phyloP scores from a whole-genome alignment of 2,888 invertebrate genomes.

The Dendrolimus houi region DNA sequence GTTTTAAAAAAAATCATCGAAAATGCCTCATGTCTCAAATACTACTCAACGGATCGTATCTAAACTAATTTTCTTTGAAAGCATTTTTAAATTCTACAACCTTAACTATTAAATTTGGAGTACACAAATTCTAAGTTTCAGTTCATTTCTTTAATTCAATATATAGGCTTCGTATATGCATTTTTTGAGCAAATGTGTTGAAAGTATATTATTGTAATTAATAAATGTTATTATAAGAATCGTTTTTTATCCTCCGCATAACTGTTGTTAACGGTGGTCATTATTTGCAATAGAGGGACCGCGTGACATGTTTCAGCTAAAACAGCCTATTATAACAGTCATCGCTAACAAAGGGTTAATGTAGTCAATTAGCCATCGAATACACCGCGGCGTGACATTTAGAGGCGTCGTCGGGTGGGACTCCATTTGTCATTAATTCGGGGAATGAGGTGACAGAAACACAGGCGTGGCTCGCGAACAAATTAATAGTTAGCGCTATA shows the following conservation, averaged over 20 bases:
- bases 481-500: constrained; percentile 45
- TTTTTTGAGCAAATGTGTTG: too few species aligned
- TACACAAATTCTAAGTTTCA: too few species aligned
- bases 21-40: too few species aligned
- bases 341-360: constrained; percentile 56
- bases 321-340: constrained; percentile 43
- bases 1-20: too few species aligned
- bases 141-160: too few species aligned
- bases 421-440: constrained; percentile 73
- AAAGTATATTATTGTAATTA: too few species aligned
- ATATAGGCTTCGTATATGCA: too few species aligned
- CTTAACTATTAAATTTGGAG: too few species aligned
- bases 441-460: constrained; percentile 67
- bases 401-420: constrained; percentile 44
- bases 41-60: too few species aligned
- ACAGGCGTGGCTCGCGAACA: constrained; percentile 56
- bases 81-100: too few species aligned
- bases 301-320: constrained; percentile 42
- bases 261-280: not conserved
- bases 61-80: too few species aligned
- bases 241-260: not conserved
- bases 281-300: not conserved
- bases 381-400: constrained; percentile 55
- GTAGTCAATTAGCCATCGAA: constrained; percentile 67
- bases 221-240: not conserved